A percentile compares a stretch with the other conserved stretches of the same genome.
These are phyloP conservation scores for Sycophila sp. DNA, from an alignment of 1,140 invertebrate genomes.

Conservation along the genomic window DNA sequence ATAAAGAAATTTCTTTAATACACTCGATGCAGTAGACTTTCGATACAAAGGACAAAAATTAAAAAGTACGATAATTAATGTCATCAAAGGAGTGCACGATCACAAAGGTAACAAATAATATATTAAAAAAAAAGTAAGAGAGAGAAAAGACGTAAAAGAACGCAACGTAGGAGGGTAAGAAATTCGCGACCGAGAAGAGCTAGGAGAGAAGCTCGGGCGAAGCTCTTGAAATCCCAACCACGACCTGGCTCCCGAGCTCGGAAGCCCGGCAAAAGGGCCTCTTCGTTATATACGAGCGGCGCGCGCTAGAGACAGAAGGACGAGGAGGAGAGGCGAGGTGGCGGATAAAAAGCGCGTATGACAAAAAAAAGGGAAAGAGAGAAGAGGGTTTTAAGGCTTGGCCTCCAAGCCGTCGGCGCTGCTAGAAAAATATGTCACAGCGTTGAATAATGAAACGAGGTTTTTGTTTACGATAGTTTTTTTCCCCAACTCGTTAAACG, in stretches of 20 bases:
- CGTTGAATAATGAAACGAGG: no score
- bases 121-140: background rate
- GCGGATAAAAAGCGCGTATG: background rate
- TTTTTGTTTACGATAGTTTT: no score
- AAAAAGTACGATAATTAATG: conserved; percentile 14
- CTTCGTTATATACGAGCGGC: background rate
- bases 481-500: no score
- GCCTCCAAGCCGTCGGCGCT: no score
- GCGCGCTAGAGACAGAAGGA: no score
- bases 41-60: background rate
- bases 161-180: background rate
- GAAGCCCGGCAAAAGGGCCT: conserved; percentile 11
- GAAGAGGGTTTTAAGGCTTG: no score
- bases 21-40: no score
- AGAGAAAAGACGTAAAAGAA: background rate
- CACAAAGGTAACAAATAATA: background rate
- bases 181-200: background rate
- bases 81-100: background rate
- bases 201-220: background rate
- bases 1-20: no score
- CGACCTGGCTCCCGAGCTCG: background rate
- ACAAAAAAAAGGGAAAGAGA: background rate
- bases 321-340: background rate
- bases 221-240: conserved; percentile 22
- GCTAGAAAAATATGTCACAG: no score